Conservation (phyloP, 2,113 vertebrate species). For the Holacanthus passer region DNA sequence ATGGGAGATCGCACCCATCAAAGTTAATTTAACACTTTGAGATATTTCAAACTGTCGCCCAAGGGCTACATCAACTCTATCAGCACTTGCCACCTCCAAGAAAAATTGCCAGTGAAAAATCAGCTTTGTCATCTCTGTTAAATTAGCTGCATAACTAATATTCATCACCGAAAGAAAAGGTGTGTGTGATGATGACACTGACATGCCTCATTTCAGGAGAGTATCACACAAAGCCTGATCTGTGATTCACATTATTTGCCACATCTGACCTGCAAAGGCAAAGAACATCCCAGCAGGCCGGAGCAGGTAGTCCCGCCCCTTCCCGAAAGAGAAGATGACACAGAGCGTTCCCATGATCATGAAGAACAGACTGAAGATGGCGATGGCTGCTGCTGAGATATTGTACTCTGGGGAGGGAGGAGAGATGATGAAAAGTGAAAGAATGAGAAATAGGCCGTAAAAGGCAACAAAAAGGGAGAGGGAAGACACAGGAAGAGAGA, state of each 20-base stretch:
- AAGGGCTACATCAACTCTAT: constrained; percentile 6
- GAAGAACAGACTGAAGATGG: constrained; percentile 94
- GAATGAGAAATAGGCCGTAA: neutral
- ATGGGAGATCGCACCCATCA: constrained; percentile 24
- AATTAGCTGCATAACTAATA: constrained; percentile 17
- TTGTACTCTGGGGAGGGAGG: constrained; percentile 89
- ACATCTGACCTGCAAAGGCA: constrained; percentile 90
- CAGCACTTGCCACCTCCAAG: neutral
- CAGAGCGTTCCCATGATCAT: constrained; percentile 90
- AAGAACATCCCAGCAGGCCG: constrained; percentile 97
- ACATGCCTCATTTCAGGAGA: neutral
- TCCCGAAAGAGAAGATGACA: constrained; percentile 89
- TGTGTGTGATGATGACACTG: neutral
- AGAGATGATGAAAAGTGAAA: neutral
- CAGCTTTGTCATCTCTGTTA: constrained; percentile 8
- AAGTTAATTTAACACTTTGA: constrained; percentile 25
- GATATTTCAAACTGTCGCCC: neutral
- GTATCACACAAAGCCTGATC: neutral
- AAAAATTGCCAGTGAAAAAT: constrained; percentile 13
- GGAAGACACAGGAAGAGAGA: neutral
- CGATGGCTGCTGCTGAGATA: constrained; percentile 96
- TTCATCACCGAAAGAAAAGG: constrained; percentile 3
- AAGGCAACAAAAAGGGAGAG: neutral
- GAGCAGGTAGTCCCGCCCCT: constrained; percentile 93
- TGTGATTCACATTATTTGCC: neutral